Evolutionary conservation across 2,113 vertebrate species (phyloP).

Genomic region (Syngnathus scovelli): DNA sequence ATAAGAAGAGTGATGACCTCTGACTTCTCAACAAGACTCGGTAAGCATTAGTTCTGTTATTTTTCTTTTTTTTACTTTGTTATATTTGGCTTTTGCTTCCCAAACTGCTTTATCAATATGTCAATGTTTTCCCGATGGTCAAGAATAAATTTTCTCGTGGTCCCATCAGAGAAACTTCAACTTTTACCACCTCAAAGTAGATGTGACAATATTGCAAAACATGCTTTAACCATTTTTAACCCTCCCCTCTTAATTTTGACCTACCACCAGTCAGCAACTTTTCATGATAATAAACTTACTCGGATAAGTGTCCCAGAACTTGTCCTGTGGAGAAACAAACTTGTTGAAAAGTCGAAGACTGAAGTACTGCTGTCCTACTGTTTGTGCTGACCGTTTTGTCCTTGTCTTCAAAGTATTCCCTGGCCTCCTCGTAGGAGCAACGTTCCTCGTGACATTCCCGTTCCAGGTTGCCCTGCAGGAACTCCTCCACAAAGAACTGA

Average conservation of each 20-base stretch:
- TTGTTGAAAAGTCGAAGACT: background rate
- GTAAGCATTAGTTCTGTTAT: background rate
- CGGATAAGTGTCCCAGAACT: constrained; percentile 60
- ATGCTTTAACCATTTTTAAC: background rate
- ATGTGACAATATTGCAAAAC: background rate
- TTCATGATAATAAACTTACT: constrained; percentile 42
- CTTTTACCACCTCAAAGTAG: background rate
- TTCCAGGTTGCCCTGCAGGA: constrained; percentile 82
- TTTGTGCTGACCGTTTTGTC: constrained; percentile 63
- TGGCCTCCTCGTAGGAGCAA: constrained; percentile 82
- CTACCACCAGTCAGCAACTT: background rate
- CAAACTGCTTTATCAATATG: background rate
- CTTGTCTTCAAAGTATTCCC: constrained; percentile 81
- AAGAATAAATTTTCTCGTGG: background rate
- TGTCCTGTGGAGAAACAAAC: constrained; percentile 38
- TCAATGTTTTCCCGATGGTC: background rate
- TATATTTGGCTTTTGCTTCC: background rate
- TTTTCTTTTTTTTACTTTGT: background rate
- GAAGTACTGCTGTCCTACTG: too few species aligned
- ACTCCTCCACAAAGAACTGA: constrained; percentile 75
- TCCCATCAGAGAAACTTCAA: background rate
- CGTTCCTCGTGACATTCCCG: constrained; percentile 83
- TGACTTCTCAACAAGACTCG: background rate
- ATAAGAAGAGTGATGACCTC: background rate
- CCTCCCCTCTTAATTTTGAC: background rate